Evolutionary conservation across 2,888 invertebrate genomes (phyloP), one percentile per base, ranked within the genome.

Genomic region (Acanthococcus lagerstroemiae): DNA sequence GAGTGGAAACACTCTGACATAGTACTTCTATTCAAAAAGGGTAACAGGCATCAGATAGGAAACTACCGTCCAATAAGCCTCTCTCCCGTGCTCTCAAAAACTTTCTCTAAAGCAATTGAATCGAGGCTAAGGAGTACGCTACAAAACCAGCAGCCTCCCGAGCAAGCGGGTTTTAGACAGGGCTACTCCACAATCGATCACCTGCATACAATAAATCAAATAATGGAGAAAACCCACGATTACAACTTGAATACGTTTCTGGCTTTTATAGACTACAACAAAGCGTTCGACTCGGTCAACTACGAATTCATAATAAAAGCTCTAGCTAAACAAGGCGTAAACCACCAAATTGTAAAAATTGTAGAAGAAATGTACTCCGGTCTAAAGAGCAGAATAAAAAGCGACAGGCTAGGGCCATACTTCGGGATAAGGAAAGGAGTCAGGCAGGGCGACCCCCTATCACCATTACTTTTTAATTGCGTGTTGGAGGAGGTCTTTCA

Each of bases 401-500:
- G n/a, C 15, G 17, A 57, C 30, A 30, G 4, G 4, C n/a, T 9
- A 4, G 44, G 26, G 6, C 4, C 17, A 25, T 25, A 19, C 37
- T 25, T 45, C 26, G 17, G 17, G 4, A 27, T 57, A 15, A 4
- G 30, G 30, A 19, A 25, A 57, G 57, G 57, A 25, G 57, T n/a
- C n/a, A n/a, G n/a, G n/a, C n/a, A n/a, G n/a, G n/a, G n/a, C n/a
- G n/a, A n/a, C n/a, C n/a, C n/a, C n/a, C n/a, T n/a, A n/a, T n/a
- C n/a, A n/a, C n/a, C n/a, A n/a, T n/a, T n/a, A n/a, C n/a, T n/a
- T n/a, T 57, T 57, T 17, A 57, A 7, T 45, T 6, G 25, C n/a
- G 57, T 25, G n/a, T n/a, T 57, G 26, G 27, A 57, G 30, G 17
- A 57, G n/a, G 37, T 57, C 26, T 57, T 57, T 30, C 25, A 30